Evolutionary conservation across 2,113 vertebrate genomes (phyloP).

Genomic region (Nicator chloris): DNA sequence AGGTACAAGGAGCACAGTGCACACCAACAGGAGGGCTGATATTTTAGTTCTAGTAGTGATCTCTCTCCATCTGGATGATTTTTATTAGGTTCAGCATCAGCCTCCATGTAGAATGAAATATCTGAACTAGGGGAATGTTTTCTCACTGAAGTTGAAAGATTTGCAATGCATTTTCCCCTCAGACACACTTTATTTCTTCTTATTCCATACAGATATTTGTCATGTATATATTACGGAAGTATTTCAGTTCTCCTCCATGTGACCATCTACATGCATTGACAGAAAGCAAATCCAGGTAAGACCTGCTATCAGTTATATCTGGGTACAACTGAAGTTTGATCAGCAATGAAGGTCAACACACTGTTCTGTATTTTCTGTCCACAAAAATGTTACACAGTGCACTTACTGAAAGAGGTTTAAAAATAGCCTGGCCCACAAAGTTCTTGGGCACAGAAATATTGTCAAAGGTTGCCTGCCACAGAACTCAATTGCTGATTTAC

Average conservation of each 20-base stretch:
- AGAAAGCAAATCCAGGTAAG: conserved; percentile 35
- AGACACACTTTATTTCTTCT: background rate
- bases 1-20: background rate
- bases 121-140: background rate
- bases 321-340: conserved; percentile 6
- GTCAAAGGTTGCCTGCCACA: background rate
- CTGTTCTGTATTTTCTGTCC: conserved; percentile 7
- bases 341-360: background rate
- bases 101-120: background rate
- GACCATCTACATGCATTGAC: background rate
- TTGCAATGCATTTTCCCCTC: background rate
- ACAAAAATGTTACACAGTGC: background rate
- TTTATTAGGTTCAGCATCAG: background rate
- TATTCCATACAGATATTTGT: background rate
- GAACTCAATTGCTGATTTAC: background rate
- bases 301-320: background rate
- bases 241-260: background rate
- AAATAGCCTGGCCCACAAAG: background rate
- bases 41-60: background rate
- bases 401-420: background rate
- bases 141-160: background rate
- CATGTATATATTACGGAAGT: background rate
- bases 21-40: background rate
- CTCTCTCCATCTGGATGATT: background rate
- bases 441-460: background rate